Base-by-base conservation (phyloP, 1,140 invertebrate genomes). In the Homalodisca vitripennis region DNA sequence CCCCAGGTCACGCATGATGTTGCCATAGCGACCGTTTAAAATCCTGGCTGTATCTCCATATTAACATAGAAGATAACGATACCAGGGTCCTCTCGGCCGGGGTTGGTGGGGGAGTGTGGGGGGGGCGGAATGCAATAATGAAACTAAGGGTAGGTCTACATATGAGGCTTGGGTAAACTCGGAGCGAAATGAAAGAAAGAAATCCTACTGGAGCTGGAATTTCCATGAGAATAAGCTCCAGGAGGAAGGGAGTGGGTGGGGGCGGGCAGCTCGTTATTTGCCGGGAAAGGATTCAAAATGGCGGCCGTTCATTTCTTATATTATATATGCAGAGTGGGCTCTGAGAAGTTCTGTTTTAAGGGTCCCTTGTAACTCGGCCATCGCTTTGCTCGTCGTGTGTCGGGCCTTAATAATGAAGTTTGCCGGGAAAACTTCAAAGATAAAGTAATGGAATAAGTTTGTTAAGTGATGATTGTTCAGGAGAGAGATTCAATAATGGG, bases 91-190 rank as follows among this genome's bases (percentile, higher is more conserved):
- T 12, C 55, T 26, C 14, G 63, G 24, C n/a, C 20, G 41, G 41
- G 63, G 63, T 10, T n/a, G 24, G 62, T 3, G 17, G 34, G 34
- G 17, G 26, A 14, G 22, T n/a, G 63, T 13, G 32, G 31, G 63
- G 32, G 63, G n/a, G 20, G 14, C 2, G 41, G 63, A 66, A 66
- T 66, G 63, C 41, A 66, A 66, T 66, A 66, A 66, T 66, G 63
- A 66, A 66, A 66, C 63, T 66, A 66, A 66, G 63, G 63, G 63
- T 66, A 66, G 63, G 63, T 66, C 63, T 66, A 66, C 63, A 66
- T 66, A 66, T 66, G 63, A 46, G 63, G 32, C 32, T 46, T 66
- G 63, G 41, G 63, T 66, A 66, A 66, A 66, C 63, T 66, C 41
- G 34, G 32, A 2, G 63, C 63, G 41, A 66, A 66, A 66, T 66